Conservation (phyloP, 2,888 invertebrate species). For the Polymixis flavicincta region DNA sequence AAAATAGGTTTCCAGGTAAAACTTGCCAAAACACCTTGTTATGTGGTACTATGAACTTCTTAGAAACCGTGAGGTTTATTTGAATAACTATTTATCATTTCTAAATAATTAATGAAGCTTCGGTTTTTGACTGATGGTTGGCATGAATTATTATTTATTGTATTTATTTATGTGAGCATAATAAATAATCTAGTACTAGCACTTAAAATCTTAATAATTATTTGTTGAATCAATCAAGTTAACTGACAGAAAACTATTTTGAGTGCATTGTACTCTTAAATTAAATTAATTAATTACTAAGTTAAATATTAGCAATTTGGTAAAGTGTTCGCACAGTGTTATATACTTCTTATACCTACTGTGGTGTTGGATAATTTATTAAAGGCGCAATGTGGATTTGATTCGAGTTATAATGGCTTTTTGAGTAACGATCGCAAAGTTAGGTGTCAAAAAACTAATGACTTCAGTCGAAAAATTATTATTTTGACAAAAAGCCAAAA, state of each 20-base stretch:
- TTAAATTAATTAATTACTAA: conserved; percentile 8
- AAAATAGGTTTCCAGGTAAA: background rate
- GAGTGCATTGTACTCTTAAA: conserved; percentile 12
- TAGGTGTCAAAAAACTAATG: conserved; percentile 9
- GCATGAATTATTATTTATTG: conserved; percentile 28
- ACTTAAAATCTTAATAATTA: conserved; percentile 21
- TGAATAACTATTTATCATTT: background rate
- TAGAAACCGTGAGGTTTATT: background rate
- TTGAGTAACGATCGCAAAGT: conserved; percentile 20
- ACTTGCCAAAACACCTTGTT: background rate
- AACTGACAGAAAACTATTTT: conserved; percentile 13
- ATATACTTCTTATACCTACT: too few species aligned
- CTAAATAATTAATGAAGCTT: conserved; percentile 31
- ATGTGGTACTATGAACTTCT: background rate
- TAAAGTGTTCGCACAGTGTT: conserved; percentile 17
- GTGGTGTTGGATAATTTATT: conserved; percentile 24
- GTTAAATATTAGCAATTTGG: conserved; percentile 44
- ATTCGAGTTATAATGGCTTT: conserved; percentile 15
- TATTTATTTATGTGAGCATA: background rate
- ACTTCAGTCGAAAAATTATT: conserved; percentile 5
- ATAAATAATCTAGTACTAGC: background rate
- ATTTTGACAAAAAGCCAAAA: background rate
- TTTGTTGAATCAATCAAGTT: conserved; percentile 24
- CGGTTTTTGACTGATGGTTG: conserved; percentile 8
- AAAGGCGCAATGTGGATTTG: conserved; percentile 6